phyloP scores from a whole-genome alignment of 1,140 invertebrate species.

The Dreissena rostriformis region DNA sequence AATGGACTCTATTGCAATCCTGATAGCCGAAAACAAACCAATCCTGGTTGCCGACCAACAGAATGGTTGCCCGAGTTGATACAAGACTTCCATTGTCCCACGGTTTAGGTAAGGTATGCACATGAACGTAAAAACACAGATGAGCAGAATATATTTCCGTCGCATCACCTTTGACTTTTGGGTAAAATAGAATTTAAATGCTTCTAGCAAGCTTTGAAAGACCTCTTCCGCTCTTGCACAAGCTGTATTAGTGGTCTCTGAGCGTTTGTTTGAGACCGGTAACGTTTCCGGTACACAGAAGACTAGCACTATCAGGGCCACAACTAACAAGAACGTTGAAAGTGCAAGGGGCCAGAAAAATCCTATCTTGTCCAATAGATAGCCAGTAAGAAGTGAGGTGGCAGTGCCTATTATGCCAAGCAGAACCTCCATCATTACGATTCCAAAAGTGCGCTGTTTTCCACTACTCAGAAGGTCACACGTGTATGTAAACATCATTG shows the following conservation, averaged over 20 bases:
- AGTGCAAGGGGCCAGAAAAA: slow-evolving; percentile 11
- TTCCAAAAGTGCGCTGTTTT: slow-evolving; percentile 18
- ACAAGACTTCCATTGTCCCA: slow-evolving; percentile 18
- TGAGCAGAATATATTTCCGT: slow-evolving; percentile 33
- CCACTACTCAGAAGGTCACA: slow-evolving; percentile 33
- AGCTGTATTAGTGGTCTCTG: neutral
- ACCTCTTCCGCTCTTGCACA: neutral
- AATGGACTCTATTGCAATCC: neutral
- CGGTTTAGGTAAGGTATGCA: neutral
- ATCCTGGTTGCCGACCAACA: slow-evolving; percentile 45
- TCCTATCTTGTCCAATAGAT: slow-evolving; percentile 1
- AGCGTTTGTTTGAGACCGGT: neutral
- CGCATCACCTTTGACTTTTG: slow-evolving; percentile 10
- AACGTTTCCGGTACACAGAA: slow-evolving; percentile 42
- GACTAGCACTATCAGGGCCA: slow-evolving; percentile 1
- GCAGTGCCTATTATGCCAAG: slow-evolving; percentile 14
- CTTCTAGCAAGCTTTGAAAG: neutral
- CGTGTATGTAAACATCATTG: slow-evolving; percentile 25
- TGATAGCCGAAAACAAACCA: slow-evolving; percentile 33
- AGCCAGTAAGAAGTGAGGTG: slow-evolving; percentile 1
- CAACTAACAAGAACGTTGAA: neutral
- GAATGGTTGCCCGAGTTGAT: slow-evolving; percentile 46
- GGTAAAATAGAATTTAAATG: slow-evolving; percentile 33
- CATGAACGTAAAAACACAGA: slow-evolving; percentile 23
- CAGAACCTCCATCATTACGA: slow-evolving; percentile 32